Evolutionary conservation across 64 coral and sea anemone species (phyloP), one percentile per base, ranked within the genome.

Genomic region (Stichodactyla helianthus): DNA sequence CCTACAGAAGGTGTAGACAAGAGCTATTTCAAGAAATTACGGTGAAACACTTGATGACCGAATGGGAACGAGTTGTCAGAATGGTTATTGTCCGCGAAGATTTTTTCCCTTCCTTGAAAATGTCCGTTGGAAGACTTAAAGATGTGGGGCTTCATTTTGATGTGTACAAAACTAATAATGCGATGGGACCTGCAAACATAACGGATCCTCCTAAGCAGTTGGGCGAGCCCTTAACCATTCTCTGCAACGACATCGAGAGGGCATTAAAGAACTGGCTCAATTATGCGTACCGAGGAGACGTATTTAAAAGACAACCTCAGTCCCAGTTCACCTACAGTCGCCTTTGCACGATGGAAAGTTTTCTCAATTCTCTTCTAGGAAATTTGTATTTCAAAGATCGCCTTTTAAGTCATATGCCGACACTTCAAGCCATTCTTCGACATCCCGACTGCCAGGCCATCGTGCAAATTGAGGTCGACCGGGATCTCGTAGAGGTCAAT

Each of bases 331-430:
- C 86, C 10, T 88, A 80, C 50, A 12, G 17, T 11, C 86, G 77
- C 54, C 57, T 71, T 28, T 88, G 76, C 50, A 60, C 71, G 10
- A 54, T 88, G 14, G 77, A 79, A 7, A 80, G 58, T 79, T 88
- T 88, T 17, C 74, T 79, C 20, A 77, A 77, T 50, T 88, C 86
- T 55, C 74, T 88, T 5, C 25, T 79, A 12, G 86, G 74, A 51
- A 88, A 79, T 0, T 17, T 26, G 14, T 28, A 79, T 18, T 88
- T 88, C 26, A 61, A 88, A 59, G 86, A 88, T 5, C 54, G 53
- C 26, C 54, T 88, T 10, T 27, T 62, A 17, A 79, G 20, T 0
- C 18, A 88, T 79, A 54, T 80, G 53, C 26, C 74, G 52, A 80
- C 63, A 71, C 13, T 88, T 0, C 70, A 79, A 28, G 26, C 54